Conservation (phyloP, 2,113 vertebrate genomes). For the Tricholaema leucomelas region DNA sequence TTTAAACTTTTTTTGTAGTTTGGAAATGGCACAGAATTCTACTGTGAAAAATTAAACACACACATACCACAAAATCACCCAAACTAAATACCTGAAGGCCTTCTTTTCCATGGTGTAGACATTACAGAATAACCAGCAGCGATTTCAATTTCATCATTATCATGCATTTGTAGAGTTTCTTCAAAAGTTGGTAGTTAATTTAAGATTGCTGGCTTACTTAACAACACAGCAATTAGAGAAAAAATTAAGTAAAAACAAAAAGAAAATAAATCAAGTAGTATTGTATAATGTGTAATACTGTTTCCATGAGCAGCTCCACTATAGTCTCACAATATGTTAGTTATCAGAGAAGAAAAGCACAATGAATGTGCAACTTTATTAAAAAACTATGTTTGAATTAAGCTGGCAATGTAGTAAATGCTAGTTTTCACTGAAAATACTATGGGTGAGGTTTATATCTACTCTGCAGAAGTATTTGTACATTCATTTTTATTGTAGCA, state of each 20-base stretch:
- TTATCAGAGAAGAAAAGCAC: not conserved
- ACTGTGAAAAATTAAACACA: not conserved
- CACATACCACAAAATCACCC: not conserved
- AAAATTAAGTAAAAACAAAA: constrained; percentile 42
- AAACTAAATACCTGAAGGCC: not conserved
- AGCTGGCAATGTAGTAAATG: not conserved
- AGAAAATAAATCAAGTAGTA: constrained; percentile 35
- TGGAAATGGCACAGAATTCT: not conserved
- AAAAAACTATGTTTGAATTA: not conserved
- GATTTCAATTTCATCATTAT: not conserved
- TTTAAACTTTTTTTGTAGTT: not conserved
- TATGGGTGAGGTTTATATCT: not conserved
- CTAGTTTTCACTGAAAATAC: not conserved
- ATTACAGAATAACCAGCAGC: not conserved
- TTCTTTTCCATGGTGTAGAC: not conserved
- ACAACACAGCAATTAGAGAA: constrained; percentile 32
- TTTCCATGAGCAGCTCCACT: not conserved
- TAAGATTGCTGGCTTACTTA: constrained; percentile 36
- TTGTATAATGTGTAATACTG: not conserved
- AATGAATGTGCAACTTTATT: not conserved
- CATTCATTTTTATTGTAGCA: not conserved
- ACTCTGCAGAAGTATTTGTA: not conserved
- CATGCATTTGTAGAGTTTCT: not conserved
- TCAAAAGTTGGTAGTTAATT: constrained; percentile 43
- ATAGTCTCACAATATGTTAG: not conserved